Evolutionary conservation across 2,888 invertebrate genomes (phyloP).

Genomic region (Melangyna quadrimaculata): DNA sequence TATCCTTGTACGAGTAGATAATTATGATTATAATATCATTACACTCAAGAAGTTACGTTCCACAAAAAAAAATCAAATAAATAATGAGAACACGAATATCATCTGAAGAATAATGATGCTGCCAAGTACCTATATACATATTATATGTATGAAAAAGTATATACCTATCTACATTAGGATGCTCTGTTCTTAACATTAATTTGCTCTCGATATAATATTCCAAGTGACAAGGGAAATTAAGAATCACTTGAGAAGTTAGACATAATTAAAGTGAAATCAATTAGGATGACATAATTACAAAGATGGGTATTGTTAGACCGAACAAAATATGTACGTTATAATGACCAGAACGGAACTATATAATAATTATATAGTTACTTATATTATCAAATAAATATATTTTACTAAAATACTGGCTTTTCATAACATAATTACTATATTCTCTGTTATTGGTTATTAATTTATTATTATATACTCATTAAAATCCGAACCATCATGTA

Average conservation of each 20-base stretch:
- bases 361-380: too few relatives aligned
- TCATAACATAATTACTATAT: too few relatives aligned
- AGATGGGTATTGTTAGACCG: background rate
- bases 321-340: background rate
- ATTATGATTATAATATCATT: constrained; percentile 9
- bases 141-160: background rate
- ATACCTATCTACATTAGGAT: background rate
- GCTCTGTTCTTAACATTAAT: background rate
- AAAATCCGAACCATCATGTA: too few relatives aligned
- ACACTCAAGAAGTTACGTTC: background rate
- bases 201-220: background rate
- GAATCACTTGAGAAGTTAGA: background rate
- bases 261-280: background rate
- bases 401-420: too few relatives aligned
- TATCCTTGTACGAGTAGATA: background rate
- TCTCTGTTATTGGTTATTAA: too few relatives aligned
- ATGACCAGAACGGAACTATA: background rate
- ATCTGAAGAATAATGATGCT: background rate
- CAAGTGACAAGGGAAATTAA: constrained; percentile 3
- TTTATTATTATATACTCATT: too few relatives aligned
- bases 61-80: constrained; percentile 2
- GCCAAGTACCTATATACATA: background rate
- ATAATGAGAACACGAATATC: constrained; percentile 1
- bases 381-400: too few relatives aligned
- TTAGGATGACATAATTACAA: background rate